Base-by-base conservation (phyloP, 2,113 vertebrate genomes). In the Furnarius figulus region DNA sequence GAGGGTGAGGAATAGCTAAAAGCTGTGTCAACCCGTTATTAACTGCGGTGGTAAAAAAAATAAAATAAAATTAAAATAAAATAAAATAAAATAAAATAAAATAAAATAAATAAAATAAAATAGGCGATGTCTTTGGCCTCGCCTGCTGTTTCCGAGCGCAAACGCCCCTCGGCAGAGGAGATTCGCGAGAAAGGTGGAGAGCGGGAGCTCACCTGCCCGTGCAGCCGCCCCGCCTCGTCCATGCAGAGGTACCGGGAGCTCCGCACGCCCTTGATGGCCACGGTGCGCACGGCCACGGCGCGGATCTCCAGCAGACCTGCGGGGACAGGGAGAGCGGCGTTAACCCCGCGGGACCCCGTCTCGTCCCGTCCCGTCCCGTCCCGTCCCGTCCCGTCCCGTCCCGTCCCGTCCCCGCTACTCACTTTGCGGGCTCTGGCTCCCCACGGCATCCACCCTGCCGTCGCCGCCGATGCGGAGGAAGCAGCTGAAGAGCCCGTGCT, bases 301-400 rank as follows among this genome's bases (percentile, higher is more conserved):
- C 98, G 97, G 85, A 99, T 99, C 96, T 99, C 99, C 95, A 99
- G 91, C 92, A 99, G 94, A 97, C 99, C 99, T 99, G 50, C 50
- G 94, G 44, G 75, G 77, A 33, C 20, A 86, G 27, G 50, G 33
- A 83, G 28, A 81, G 20, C 16, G 12, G 25, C 12, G 56, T 84
- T 22, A 55, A 17, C 27, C 19, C 35, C 37, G 55, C 47, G 8
- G n/a, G 35, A 27, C 19, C 35, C 68, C 49, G 3, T 4, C 52
- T 40, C 52, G 1, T 28, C 33, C 68, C 44, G 3, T 4, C 52
- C 46, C 52, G 2, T 25, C 37, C 56, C 20, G 0, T 6, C 6
- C 47, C 19, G 20, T 4, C 3, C 47, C 47, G 47, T 31, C 62
- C 17, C 23, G 1, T 62, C 24, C 2, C 33, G 40, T 12, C 40